These are phyloP conservation scores for Reticulitermes lucifugus DNA, from an alignment of 2,888 invertebrate genomes.

Conservation along the genomic window DNA sequence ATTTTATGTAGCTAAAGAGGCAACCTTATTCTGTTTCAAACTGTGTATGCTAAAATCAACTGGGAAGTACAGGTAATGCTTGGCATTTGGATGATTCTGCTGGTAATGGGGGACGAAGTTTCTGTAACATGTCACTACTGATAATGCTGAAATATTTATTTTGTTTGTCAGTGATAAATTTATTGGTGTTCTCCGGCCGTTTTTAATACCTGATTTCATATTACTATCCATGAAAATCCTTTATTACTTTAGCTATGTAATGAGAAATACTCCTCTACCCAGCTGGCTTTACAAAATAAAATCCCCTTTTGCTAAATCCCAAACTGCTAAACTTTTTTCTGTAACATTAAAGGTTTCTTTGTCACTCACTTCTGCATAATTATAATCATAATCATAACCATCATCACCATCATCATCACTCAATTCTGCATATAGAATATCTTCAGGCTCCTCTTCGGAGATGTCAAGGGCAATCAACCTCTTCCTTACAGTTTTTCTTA, in stretches of 20 bases:
- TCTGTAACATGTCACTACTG: not conserved
- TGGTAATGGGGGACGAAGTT: not conserved
- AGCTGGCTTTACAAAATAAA: constrained; percentile 16
- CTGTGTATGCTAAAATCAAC: not conserved
- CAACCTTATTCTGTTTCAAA: not conserved
- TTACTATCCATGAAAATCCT: not conserved
- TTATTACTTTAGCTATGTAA: not conserved
- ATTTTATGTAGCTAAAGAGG: not conserved
- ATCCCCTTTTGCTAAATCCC: not conserved
- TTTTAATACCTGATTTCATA: not conserved
- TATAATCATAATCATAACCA: no score
- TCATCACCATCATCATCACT: not conserved
- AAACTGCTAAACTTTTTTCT: not conserved
- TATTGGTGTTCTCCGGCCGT: not conserved
- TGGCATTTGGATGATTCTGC: not conserved
- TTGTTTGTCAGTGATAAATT: not conserved
- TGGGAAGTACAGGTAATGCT: not conserved
- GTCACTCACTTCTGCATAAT: not conserved
- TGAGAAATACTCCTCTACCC: not conserved
- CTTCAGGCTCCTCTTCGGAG: not conserved
- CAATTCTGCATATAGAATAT: not conserved
- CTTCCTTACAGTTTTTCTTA: not conserved
- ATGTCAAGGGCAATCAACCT: not conserved
- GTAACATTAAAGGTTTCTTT: not conserved
- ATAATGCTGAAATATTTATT: not conserved